Evolutionary conservation across 2,113 vertebrate genomes (phyloP).

Genomic region (Elaphurus davidianus): DNA sequence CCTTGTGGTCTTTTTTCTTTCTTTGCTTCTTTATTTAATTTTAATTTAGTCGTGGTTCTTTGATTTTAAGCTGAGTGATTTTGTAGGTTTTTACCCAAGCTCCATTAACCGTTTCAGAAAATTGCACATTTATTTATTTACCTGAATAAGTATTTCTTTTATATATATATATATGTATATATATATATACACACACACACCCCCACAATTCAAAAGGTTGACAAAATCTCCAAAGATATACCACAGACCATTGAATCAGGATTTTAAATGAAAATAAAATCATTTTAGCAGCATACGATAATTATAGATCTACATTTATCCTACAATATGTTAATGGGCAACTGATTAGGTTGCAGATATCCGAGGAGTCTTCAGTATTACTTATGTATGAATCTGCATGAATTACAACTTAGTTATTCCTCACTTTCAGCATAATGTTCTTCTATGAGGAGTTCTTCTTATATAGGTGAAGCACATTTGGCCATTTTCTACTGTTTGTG

Average conservation of each 20-base stretch:
- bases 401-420: conserved; percentile 35
- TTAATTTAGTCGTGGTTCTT: not conserved
- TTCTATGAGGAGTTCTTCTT: not conserved
- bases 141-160: not conserved
- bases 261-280: conserved; percentile 43
- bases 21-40: not conserved
- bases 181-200: not conserved
- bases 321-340: not conserved
- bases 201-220: conserved; percentile 25
- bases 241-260: not conserved
- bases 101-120: conserved; percentile 27
- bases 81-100: not conserved
- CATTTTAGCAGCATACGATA: not conserved
- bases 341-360: conserved; percentile 24
- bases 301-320: conserved; percentile 5
- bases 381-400: conserved; percentile 9
- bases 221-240: not conserved
- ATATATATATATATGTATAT: not conserved
- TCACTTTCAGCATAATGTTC: not conserved
- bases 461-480: not conserved
- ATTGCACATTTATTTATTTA: not conserved
- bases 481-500: not conserved
- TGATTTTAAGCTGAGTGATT: conserved; percentile 8
- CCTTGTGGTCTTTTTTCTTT: conserved; percentile 1
- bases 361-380: not conserved